Evolutionary conservation across 1,140 invertebrate species (phyloP).

Genomic region (Metaphire vulgaris): DNA sequence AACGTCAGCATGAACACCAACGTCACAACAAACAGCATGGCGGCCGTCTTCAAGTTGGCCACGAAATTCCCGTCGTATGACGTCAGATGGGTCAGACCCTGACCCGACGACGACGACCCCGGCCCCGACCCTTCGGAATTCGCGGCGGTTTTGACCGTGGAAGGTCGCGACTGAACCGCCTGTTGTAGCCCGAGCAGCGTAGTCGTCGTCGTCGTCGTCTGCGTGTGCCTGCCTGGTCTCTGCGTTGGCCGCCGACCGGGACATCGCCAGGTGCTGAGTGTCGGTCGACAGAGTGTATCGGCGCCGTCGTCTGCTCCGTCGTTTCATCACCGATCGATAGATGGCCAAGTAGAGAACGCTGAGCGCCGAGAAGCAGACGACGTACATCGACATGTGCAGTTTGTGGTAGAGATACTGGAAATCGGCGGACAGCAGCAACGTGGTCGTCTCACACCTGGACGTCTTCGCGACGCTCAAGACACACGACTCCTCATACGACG

Average conservation of each 20-base stretch:
- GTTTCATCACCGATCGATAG: constrained; percentile 28
- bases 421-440: constrained; percentile 21
- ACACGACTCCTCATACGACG: not conserved
- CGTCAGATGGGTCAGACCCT: not conserved
- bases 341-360: constrained; percentile 30
- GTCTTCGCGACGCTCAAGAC: not conserved
- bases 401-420: constrained; percentile 29
- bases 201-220: not conserved
- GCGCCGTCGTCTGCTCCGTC: constrained; percentile 23
- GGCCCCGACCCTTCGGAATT: not conserved
- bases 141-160: too few species aligned
- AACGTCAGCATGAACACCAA: constrained; percentile 45
- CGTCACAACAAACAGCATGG: constrained; percentile 37
- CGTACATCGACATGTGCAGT: constrained; percentile 29
- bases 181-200: not conserved
- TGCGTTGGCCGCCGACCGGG: not conserved
- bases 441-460: constrained; percentile 22
- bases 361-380: constrained; percentile 28
- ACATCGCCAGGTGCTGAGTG: not conserved
- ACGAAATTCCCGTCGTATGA: not conserved
- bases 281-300: not conserved
- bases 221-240: not conserved
- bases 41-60: constrained; percentile 23
- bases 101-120: not conserved
- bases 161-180: too few species aligned